A percentile compares a stretch with the other conserved stretches of the same genome.
These are phyloP conservation scores for Acipenser transmontanus DNA, from an alignment of 2,797 vertebrate genomes.

Conservation along the genomic window DNA sequence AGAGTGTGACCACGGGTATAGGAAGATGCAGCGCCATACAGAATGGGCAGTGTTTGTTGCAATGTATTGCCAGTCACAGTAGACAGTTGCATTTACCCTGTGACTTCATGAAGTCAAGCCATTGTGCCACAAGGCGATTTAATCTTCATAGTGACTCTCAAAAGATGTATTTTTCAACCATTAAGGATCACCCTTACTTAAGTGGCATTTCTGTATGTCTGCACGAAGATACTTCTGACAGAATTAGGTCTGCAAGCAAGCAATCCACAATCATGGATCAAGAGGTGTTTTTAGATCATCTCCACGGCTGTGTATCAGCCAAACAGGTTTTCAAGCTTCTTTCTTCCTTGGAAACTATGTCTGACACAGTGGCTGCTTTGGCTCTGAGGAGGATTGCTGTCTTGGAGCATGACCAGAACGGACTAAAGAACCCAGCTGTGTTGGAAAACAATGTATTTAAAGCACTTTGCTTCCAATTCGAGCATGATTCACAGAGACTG, in stretches of 20 bases:
- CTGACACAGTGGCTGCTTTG: constrained; percentile 61
- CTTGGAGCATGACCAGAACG: constrained; percentile 45
- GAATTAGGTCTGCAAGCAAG: constrained; percentile 32
- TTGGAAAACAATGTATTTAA: constrained; percentile 58
- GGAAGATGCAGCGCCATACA: constrained; percentile 18
- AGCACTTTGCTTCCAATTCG: constrained; percentile 68
- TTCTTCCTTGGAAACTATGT: constrained; percentile 45
- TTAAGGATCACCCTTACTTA: constrained; percentile 42
- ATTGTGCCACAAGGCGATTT: constrained; percentile 24
- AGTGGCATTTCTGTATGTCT: constrained; percentile 41
- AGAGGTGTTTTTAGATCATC: constrained; percentile 45
- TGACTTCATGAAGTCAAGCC: constrained; percentile 23
- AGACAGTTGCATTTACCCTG: constrained; percentile 21
- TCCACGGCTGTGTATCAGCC: constrained; percentile 52
- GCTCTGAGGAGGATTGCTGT: constrained; percentile 72
- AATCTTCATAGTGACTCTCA: constrained; percentile 14
- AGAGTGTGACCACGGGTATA: constrained; percentile 24
- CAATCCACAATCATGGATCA: constrained; percentile 43
- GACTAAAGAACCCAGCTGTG: constrained; percentile 46
- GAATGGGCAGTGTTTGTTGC: constrained; percentile 1
- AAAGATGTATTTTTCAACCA: constrained; percentile 38
- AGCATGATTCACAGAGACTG: constrained; percentile 54
- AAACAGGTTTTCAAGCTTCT: constrained; percentile 65
- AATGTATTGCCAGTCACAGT: background rate
- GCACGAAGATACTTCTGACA: constrained; percentile 34